phyloP scores from a whole-genome alignment of 2,113 vertebrate genomes.

The Halichoeres trimaculatus region DNA sequence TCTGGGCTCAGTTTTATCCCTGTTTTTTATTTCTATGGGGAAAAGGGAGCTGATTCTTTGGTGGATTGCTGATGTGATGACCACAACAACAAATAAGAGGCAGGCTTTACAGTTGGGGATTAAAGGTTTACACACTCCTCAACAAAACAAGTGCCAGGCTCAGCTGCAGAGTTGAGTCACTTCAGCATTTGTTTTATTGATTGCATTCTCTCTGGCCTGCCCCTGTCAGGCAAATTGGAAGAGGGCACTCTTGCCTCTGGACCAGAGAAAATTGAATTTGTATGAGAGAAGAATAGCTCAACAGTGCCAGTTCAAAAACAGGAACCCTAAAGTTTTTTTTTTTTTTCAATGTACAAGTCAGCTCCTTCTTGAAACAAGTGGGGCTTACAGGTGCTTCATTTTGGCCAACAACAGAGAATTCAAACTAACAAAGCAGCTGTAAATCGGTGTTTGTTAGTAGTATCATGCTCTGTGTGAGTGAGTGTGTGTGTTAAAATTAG shows the following conservation, averaged over 20 bases:
- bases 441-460: too few species aligned
- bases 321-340: background rate
- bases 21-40: conserved; percentile 64
- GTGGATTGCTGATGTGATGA: conserved; percentile 52
- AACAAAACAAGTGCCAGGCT: conserved; percentile 41
- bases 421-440: too few species aligned
- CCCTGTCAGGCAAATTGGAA: conserved; percentile 43
- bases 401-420: too few species aligned
- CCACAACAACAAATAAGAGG: conserved; percentile 51
- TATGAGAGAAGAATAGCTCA: conserved; percentile 26
- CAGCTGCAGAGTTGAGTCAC: conserved; percentile 52
- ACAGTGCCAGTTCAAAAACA: conserved; percentile 37
- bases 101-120: conserved; percentile 56
- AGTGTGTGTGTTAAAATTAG: too few species aligned
- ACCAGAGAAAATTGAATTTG: conserved; percentile 40
- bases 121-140: conserved; percentile 62
- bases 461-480: too few species aligned
- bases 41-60: conserved; percentile 38
- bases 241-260: conserved; percentile 21
- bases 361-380: too few species aligned
- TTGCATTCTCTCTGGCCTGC: conserved; percentile 60
- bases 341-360: background rate
- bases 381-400: too few species aligned
- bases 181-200: conserved; percentile 66
- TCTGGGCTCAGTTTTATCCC: conserved; percentile 59